Evolutionary conservation across 2,113 vertebrate genomes (phyloP).

Genomic region (Calidris pygmaea): DNA sequence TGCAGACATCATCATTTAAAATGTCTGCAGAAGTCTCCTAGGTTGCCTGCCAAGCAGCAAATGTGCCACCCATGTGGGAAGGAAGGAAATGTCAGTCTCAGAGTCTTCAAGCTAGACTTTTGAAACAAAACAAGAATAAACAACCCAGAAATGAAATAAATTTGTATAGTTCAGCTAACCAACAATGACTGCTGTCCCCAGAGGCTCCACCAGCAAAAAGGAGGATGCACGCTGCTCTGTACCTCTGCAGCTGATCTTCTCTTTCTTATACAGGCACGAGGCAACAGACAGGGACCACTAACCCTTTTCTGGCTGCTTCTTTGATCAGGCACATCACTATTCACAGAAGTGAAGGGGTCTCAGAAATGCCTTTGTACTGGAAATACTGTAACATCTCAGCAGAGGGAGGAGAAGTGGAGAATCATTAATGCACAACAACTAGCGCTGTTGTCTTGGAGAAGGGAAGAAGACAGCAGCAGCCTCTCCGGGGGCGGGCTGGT

Average conservation of each 20-base stretch:
- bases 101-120: background rate
- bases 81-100: background rate
- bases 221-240: rapidly evolving
- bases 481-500: background rate
- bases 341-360: background rate
- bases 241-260: background rate
- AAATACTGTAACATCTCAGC: background rate
- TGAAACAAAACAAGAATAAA: background rate
- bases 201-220: background rate
- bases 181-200: background rate
- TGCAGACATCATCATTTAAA: background rate
- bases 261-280: background rate
- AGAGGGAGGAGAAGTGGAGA: background rate
- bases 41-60: background rate
- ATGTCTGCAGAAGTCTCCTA: background rate
- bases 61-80: background rate
- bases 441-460: background rate
- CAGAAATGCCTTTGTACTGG: background rate
- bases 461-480: background rate
- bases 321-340: background rate
- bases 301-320: background rate
- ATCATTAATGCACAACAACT: background rate
- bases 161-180: background rate
- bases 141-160: background rate
- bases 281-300: background rate